Conservation (phyloP, 1,140 invertebrate species). For the Tetragonula clypearis region DNA sequence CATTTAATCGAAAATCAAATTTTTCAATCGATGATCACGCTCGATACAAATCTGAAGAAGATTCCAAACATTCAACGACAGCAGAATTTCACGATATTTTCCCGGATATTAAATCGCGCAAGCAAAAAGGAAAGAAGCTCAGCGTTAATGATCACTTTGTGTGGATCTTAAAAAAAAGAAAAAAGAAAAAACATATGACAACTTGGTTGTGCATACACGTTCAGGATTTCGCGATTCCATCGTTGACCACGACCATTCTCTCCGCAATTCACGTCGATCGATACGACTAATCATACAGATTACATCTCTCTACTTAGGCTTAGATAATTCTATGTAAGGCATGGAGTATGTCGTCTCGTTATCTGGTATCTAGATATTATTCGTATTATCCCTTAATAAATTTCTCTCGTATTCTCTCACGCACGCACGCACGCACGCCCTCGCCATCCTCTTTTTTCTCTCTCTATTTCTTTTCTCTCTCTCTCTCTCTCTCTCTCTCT, state of each 20-base stretch:
- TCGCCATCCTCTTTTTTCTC: not conserved
- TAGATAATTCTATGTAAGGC: slow-evolving; percentile 79
- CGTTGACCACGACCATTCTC: not conserved
- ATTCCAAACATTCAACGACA: not conserved
- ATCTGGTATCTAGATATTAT: slow-evolving; percentile 67
- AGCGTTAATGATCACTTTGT: too few species aligned
- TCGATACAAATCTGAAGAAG: not conserved
- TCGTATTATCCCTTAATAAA: slow-evolving; percentile 37
- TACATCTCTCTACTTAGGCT: slow-evolving; percentile 74
- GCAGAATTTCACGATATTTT: not conserved
- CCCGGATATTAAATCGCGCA: too few species aligned
- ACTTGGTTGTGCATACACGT: not conserved
- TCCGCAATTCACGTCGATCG: slow-evolving; percentile 26
- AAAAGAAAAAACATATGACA: too few species aligned
- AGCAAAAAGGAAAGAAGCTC: too few species aligned
- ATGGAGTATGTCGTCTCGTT: slow-evolving; percentile 79
- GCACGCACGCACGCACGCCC: not conserved
- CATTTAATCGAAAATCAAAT: too few species aligned
- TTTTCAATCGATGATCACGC: too few species aligned
- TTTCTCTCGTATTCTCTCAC: not conserved
- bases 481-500: not conserved
- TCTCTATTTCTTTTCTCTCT: not conserved
- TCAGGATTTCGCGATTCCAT: not conserved
- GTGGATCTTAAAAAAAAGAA: too few species aligned
- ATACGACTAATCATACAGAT: slow-evolving; percentile 65